Base-by-base conservation (phyloP, 1,140 invertebrate species). In the Pemphigus obesinymphae region DNA sequence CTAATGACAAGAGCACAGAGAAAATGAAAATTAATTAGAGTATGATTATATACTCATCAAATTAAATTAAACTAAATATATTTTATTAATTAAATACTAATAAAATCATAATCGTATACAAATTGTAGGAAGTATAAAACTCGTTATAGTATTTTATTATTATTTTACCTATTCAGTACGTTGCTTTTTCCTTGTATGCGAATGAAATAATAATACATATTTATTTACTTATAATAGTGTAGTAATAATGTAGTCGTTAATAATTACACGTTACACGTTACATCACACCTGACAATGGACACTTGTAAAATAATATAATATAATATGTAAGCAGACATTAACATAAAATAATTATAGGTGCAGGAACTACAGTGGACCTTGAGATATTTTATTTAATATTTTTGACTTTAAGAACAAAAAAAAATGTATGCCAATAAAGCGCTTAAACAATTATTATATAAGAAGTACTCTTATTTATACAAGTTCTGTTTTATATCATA, bases 161-260 rank as follows among this genome's bases (percentile, higher is more conserved):
- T 70, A 70, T 70, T 70, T 70, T 45, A 43, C 20, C 2, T 23
- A 45, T 45, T 13, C 13, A 45, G 29, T 45, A 3, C 37, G 23
- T 45, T 11, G 2, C 4, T 29, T 26, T 45, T 43, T 45, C 23
- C 68, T 70, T 20, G 5, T 45, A 70, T 43, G 40, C 5, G 23
- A 17, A 45, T 70, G 23, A 45, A 70, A 70, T 70, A 70, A 68
- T 43, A 70, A 70, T 70, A 70, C 8, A 61, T 61, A 66, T 68
- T 68, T 68, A 68, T 40, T 37, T n/a, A n/a, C 0, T 40, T 37
- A 5, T 10, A 40, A 40, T 40, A n/a, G n/a, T n/a, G n/a, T n/a
- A n/a, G 13, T 17, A 68, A 40, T 23, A 26, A 1, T 34, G 58
- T 61, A 61, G 13, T 61, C 5, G 29, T 61, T 37, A n/a, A 40